Evolutionary conservation across 2,797 vertebrate genomes (phyloP).

Genomic region (Denticeps clupeoides): DNA sequence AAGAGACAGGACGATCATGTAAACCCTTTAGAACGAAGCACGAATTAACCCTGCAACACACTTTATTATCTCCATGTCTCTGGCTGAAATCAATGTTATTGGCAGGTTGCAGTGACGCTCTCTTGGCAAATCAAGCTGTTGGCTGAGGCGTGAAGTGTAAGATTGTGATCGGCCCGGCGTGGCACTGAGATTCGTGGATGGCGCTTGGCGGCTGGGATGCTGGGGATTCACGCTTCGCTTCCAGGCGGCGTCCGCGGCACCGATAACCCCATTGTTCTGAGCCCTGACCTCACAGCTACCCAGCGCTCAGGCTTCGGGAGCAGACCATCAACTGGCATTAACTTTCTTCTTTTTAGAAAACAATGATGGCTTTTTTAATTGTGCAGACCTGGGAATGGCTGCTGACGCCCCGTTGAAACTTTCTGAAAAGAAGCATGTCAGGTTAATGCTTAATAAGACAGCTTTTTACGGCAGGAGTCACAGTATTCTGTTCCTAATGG

Average conservation of each 20-base stretch:
- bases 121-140: slow-evolving; percentile 67
- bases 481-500: no score
- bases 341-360: no score
- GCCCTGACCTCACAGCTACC: background rate
- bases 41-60: slow-evolving; percentile 42
- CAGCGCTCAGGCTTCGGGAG: background rate
- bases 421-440: no score
- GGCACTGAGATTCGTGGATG: slow-evolving; percentile 57
- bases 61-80: slow-evolving; percentile 51
- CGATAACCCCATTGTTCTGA: slow-evolving; percentile 28
- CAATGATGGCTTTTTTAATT: no score
- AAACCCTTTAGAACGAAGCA: slow-evolving; percentile 36
- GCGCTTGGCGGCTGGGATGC: slow-evolving; percentile 39
- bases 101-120: slow-evolving; percentile 46
- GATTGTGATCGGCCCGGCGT: slow-evolving; percentile 56
- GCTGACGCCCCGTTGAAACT: no score
- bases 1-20: slow-evolving; percentile 25
- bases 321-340: no score
- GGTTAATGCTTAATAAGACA: no score
- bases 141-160: slow-evolving; percentile 61
- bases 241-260: slow-evolving; percentile 52
- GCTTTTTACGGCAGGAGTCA: no score
- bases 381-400: no score
- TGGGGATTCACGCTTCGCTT: slow-evolving; percentile 56
- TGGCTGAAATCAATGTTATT: slow-evolving; percentile 47